phyloP scores from a whole-genome alignment of 2,888 invertebrate species.

The Cylindroiulus punctatus region DNA sequence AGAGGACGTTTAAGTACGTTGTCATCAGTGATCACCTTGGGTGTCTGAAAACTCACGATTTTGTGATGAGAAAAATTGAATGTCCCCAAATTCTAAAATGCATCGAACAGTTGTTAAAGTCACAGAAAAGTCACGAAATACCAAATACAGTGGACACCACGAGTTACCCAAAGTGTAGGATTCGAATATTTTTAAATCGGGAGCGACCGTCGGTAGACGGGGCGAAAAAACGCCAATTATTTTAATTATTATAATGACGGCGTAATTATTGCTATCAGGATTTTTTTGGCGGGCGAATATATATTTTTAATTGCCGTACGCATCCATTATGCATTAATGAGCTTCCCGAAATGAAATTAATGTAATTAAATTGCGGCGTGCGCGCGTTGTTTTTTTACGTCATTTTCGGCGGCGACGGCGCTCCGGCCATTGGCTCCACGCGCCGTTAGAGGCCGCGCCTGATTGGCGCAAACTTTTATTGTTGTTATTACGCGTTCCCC shows the following conservation, averaged over 20 bases:
- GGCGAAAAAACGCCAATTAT: slow-evolving; percentile 40
- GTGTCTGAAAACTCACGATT: too few relatives aligned
- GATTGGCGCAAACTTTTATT: slow-evolving; percentile 30
- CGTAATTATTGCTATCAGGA: slow-evolving; percentile 1
- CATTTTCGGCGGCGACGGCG: neutral
- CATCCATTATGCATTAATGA: slow-evolving; percentile 47
- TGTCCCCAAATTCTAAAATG: too few relatives aligned
- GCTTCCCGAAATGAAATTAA: slow-evolving; percentile 47
- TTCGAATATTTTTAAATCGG: neutral
- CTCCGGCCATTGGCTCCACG: slow-evolving; percentile 25
- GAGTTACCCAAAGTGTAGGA: neutral
- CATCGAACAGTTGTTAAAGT: too few relatives aligned
- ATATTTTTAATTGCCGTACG: slow-evolving; percentile 41
- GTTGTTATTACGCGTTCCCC: slow-evolving; percentile 35
- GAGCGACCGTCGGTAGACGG: neutral
- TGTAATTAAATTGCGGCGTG: slow-evolving; percentile 41
- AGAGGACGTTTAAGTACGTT: too few relatives aligned
- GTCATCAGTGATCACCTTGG: too few relatives aligned
- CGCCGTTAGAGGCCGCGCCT: slow-evolving; percentile 20
- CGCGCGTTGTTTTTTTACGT: neutral
- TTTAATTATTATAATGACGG: slow-evolving; percentile 35
- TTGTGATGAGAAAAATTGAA: too few relatives aligned
- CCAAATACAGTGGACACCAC: too few relatives aligned
- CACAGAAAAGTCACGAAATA: too few relatives aligned
- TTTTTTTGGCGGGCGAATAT: neutral